Evolutionary conservation across 1,140 invertebrate species (phyloP).

Genomic region (Eumeta japonica): DNA sequence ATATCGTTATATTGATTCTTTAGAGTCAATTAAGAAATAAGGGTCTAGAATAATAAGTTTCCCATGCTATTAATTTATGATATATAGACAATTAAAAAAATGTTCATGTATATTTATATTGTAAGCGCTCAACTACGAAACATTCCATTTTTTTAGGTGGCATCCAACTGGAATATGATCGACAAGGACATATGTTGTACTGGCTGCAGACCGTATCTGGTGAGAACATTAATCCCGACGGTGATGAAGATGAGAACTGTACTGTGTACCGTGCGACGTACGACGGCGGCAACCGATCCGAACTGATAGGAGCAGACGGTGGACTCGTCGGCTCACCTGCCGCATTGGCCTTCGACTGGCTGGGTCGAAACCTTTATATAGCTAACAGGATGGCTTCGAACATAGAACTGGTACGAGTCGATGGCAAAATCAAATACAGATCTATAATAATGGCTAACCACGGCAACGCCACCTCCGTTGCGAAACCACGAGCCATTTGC

Average conservation of each 20-base stretch:
- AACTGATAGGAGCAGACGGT: constrained; percentile 75
- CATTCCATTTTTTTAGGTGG: constrained; percentile 60
- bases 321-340: constrained; percentile 90
- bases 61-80: too few species aligned
- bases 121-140: too few species aligned
- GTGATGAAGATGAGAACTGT: constrained; percentile 69
- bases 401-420: constrained; percentile 87
- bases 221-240: constrained; percentile 67
- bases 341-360: constrained; percentile 92
- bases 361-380: constrained; percentile 92
- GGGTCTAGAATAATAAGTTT: too few species aligned
- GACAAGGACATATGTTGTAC: constrained; percentile 77
- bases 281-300: constrained; percentile 82
- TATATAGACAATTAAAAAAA: too few species aligned
- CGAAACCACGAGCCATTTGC: constrained; percentile 82
- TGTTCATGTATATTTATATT: too few species aligned
- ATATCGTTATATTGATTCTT: too few species aligned
- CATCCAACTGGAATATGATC: constrained; percentile 88
- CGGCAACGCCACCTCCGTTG: constrained; percentile 82
- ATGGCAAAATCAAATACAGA: constrained; percentile 81
- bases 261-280: constrained; percentile 84
- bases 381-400: constrained; percentile 90
- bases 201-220: constrained; percentile 79
- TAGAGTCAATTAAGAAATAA: constrained; percentile 1
- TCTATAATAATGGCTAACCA: constrained; percentile 88